Conservation (phyloP, 2,888 invertebrate genomes). For the Watsonalla binaria region DNA sequence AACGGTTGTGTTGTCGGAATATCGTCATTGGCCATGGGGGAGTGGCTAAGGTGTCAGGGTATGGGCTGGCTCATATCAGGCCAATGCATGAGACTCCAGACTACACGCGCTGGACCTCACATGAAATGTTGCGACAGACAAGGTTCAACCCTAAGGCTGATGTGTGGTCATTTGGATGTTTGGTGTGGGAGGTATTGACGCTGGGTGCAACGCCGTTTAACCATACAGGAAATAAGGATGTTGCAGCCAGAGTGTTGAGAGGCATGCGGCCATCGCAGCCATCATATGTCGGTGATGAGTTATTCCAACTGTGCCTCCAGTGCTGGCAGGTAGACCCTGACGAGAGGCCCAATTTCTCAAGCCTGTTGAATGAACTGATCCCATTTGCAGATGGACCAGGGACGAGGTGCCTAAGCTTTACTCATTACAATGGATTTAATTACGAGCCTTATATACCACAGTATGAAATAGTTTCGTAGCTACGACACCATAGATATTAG, state of each 20-base stretch:
- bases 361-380: conserved; percentile 73
- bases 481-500: background rate
- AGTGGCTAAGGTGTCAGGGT: conserved; percentile 85
- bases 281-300: conserved; percentile 85
- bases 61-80: conserved; percentile 84
- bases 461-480: conserved; percentile 63
- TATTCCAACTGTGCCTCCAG: conserved; percentile 89
- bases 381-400: conserved; percentile 52
- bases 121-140: conserved; percentile 85
- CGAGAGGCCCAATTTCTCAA: conserved; percentile 85
- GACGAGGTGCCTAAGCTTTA: conserved; percentile 61
- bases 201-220: conserved; percentile 89
- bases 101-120: conserved; percentile 87
- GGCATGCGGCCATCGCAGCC: conserved; percentile 87
- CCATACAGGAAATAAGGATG: conserved; percentile 82
- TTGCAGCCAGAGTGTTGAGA: conserved; percentile 82
- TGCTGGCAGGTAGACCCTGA: conserved; percentile 92
- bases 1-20: conserved; percentile 85
- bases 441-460: conserved; percentile 68
- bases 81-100: conserved; percentile 82
- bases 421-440: conserved; percentile 66
- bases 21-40: conserved; percentile 82
- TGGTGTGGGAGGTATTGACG: conserved; percentile 90
- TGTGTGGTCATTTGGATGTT: conserved; percentile 89
- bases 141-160: conserved; percentile 85